Evolutionary conservation across 2,113 vertebrate species (phyloP).

Genomic region (Etia nguti): DNA sequence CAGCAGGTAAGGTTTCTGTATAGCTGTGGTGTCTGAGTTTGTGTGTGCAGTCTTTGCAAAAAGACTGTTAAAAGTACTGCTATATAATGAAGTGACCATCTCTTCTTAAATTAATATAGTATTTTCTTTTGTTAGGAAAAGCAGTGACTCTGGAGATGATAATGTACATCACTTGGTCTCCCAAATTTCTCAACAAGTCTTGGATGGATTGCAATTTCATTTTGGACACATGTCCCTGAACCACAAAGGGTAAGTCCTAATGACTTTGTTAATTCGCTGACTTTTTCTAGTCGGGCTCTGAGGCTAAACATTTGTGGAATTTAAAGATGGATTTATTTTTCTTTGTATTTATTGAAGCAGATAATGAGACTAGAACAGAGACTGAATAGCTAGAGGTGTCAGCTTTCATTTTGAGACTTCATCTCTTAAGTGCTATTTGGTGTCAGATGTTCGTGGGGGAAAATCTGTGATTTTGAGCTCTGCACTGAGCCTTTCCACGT

Average conservation of each 20-base stretch:
- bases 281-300: not conserved
- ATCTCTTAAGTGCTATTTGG: not conserved
- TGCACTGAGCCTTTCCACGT: not conserved
- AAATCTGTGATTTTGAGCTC: not conserved
- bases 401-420: not conserved
- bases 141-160: not conserved
- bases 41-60: not conserved
- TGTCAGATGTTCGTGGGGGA: not conserved
- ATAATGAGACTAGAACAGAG: not conserved
- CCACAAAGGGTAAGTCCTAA: not conserved
- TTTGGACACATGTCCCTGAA: not conserved
- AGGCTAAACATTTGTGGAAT: not conserved
- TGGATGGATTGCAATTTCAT: not conserved
- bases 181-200: not conserved
- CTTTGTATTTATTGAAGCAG: not conserved
- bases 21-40: not conserved
- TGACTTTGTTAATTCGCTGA: not conserved
- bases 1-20: not conserved
- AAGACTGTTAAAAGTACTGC: not conserved
- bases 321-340: not conserved
- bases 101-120: not conserved
- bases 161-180: not conserved
- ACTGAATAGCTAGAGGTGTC: not conserved
- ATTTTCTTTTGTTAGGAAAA: not conserved
- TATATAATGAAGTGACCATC: not conserved